Percentiles rank a stretch among this genome's conserved stretches.
These are phyloP conservation scores for Echinarachnius parma DNA, from an alignment of 53 echinoderm and acorn worm genomes.

Conservation along the genomic window DNA sequence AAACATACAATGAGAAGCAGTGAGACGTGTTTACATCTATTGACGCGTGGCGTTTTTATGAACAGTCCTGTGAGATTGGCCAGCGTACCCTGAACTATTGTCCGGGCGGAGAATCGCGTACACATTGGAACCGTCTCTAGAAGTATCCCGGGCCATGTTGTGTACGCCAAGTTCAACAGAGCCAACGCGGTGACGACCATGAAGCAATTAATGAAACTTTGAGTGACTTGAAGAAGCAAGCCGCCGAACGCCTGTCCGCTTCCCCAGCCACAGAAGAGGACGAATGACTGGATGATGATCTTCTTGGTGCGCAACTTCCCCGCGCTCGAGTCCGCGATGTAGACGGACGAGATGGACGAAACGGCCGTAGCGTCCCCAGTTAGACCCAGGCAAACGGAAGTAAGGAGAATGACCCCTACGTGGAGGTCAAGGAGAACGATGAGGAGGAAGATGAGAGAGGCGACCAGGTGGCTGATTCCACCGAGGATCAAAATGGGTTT, in stretches of 20 bases:
- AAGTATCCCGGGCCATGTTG: constrained; percentile 41
- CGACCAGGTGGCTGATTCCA: constrained; percentile 43
- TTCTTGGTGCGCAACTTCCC: constrained; percentile 28
- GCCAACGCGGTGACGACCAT: constrained; percentile 17
- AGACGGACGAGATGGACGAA: constrained; percentile 21
- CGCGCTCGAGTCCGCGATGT: constrained; percentile 43
- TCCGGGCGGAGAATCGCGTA: neutral
- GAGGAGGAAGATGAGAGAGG: constrained; percentile 27
- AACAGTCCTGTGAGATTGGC: constrained; percentile 22
- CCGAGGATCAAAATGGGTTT: constrained; percentile 43
- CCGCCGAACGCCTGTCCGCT: constrained; percentile 20
- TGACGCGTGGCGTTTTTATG: neutral
- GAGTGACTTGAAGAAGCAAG: constrained; percentile 21
- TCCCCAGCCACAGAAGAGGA: constrained; percentile 38
- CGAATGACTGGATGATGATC: constrained; percentile 37
- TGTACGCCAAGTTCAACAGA: constrained; percentile 24
- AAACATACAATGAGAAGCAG: constrained; percentile 38
- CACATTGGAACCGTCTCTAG: constrained; percentile 28
- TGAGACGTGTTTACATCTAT: constrained; percentile 13
- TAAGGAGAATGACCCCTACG: constrained; percentile 16
- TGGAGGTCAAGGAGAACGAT: constrained; percentile 8
- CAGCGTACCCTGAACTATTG: constrained; percentile 33
- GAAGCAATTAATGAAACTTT: constrained; percentile 24
- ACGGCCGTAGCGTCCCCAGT: constrained; percentile 40
- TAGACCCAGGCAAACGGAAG: constrained; percentile 30